Evolutionary conservation across 2,797 vertebrate genomes (phyloP), one percentile per base, ranked within the genome.

Genomic region (Galaxias olidus): DNA sequence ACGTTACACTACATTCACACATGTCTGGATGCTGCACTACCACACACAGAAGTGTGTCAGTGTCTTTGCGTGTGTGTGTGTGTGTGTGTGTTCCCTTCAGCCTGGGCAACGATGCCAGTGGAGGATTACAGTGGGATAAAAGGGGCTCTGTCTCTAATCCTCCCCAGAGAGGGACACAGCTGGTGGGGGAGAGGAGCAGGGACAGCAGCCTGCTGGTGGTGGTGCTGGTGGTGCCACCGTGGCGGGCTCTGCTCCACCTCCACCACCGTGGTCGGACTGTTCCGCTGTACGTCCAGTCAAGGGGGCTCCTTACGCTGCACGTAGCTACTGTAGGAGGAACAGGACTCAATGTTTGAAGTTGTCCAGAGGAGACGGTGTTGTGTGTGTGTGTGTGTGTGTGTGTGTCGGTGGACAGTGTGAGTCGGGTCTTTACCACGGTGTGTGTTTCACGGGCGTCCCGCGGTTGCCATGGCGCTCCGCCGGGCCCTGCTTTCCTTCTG

Each of bases 51-150:
- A 66, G 68, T 65, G 44, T 56, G 10, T 18, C 40, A 56, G 43
- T 51, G n/a, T 47, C n/a, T 58, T 47, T 65, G 47, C 61, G 60
- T 63, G 69, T 61, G 61, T 44, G 53, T 52, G 12, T 59, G 63
- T 55, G 49, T 52, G 15, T 79, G 70, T 81, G 76, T 78, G 66
- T 82, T 77, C 60, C 64, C 77, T 70, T 65, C 13, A 46, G 9
- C 9, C 45, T 10, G 45, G 9, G 20, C 68, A 75, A 64, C 49
- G 72, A 66, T 76, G 75, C 73, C 79, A 78, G 79, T 78, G 63
- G 77, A 61, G 74, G 84, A 87, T 88, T 88, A 89, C 78, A 85
- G 81, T 65, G 54, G 70, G 79, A 88, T 89, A 79, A 87, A 87
- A 88, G 85, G 72, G 83, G 78, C 79, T 84, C 80, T 77, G 78